These are phyloP conservation scores for Cavia porcellus DNA, from an alignment of 2,113 vertebrate genomes.

Conservation along the genomic window DNA sequence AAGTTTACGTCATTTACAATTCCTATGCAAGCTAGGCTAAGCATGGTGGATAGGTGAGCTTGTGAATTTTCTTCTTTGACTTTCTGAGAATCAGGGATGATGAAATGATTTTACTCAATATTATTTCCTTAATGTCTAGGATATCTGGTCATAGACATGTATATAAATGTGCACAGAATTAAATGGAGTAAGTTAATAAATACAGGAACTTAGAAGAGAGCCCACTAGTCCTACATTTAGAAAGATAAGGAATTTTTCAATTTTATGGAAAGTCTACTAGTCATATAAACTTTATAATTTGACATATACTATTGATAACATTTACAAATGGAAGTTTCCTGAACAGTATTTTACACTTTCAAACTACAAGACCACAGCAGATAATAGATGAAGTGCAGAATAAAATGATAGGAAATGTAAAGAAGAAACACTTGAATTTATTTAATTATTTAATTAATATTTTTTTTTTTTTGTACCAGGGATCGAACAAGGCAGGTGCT, in stretches of 20 bases:
- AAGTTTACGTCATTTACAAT: not conserved
- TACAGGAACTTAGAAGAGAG: not conserved
- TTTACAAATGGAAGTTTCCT: not conserved
- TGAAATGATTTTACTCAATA: not conserved
- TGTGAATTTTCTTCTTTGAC: not conserved
- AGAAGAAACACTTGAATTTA: not conserved
- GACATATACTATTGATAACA: not conserved
- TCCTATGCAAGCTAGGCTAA: not conserved
- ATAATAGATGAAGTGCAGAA: not conserved
- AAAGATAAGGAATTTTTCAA: not conserved
- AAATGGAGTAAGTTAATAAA: not conserved
- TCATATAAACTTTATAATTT: not conserved
- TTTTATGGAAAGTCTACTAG: not conserved
- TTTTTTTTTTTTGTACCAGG: not conserved
- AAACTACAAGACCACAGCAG: not conserved
- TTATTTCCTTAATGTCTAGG: fast-evolving
- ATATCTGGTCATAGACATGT: not conserved
- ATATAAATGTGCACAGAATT: not conserved
- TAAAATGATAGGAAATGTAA: not conserved
- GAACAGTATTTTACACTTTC: not conserved
- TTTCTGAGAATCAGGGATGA: not conserved
- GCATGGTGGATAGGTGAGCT: not conserved
- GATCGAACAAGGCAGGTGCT: too few species aligned
- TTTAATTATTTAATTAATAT: too few species aligned
- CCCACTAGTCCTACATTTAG: not conserved